Conservation (phyloP, 64 coral and sea anemone genomes). For the Catalaphyllia jardinei region DNA sequence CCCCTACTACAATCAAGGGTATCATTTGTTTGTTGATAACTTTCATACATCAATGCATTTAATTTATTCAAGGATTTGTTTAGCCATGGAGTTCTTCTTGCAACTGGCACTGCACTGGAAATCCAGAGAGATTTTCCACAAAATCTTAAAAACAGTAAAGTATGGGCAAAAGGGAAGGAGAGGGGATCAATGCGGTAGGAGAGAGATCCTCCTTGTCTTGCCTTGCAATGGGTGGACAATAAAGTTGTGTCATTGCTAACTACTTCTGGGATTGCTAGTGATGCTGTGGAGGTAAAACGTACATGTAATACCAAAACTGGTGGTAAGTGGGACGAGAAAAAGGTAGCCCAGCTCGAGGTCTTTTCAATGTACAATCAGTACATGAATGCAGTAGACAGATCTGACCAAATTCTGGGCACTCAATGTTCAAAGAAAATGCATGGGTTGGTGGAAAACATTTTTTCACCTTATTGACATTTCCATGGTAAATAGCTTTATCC, state of each 20-base stretch:
- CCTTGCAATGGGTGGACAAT: constrained; percentile 59
- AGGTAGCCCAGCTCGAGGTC: constrained; percentile 3
- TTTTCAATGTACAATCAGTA: constrained; percentile 22
- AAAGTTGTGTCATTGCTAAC: constrained; percentile 52
- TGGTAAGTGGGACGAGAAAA: constrained; percentile 1
- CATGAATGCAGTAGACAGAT: constrained; percentile 40
- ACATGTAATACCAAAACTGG: constrained; percentile 37
- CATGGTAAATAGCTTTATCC: constrained; percentile 35
- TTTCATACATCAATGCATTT: constrained; percentile 37
- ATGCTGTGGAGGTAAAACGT: constrained; percentile 27
- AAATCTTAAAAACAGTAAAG: constrained; percentile 34
- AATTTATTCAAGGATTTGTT: neutral
- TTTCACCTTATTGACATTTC: constrained; percentile 38
- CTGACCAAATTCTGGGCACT: constrained; percentile 30
- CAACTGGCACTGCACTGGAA: too few relatives aligned
- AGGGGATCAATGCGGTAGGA: constrained; percentile 48
- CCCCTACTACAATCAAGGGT: constrained; percentile 35
- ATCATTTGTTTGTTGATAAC: constrained; percentile 55
- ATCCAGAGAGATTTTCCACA: too few relatives aligned
- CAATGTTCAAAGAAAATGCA: constrained; percentile 45
- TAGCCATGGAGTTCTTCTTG: too few relatives aligned
- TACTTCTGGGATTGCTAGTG: constrained; percentile 40
- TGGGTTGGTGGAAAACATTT: constrained; percentile 47
- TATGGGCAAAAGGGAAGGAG: constrained; percentile 44
- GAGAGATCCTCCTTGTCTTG: constrained; percentile 21